Base-by-base conservation (phyloP, 2,888 invertebrate species). In the Drosophila borealis region DNA sequence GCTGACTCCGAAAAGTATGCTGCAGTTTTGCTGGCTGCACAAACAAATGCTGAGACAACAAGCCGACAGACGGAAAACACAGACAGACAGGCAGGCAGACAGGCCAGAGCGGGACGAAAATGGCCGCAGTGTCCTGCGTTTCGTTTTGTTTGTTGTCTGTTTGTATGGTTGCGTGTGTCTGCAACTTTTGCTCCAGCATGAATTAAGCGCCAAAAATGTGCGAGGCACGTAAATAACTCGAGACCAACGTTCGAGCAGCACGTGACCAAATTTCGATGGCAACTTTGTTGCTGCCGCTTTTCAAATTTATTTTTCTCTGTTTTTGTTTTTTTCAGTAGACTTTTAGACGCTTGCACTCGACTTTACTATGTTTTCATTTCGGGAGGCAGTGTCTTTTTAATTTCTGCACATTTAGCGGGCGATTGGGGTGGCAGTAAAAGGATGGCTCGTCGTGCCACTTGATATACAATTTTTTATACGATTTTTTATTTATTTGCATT, bases 191-290 rank as follows among this genome's bases (percentile, higher is more conserved):
- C 67, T 74, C 36, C 37, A 69, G 66, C 74, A 78, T 70, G 72
- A 80, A 83, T 72, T 81, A 78, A 82, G 71, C 82, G 83, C 80
- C 78, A 80, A 85, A 84, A 83, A 80, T 85, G 85, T 78, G 76
- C 85, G 71, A 73, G 74, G 85, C 83, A 84, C 86, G 86, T 84
- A 84, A 82, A 84, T 82, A 82, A 85, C 83, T 85, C 62, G 56
- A 61, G 67, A 54, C 59, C 70, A 74, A 67, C 49, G 50, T 76
- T 74, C 55, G 61, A 61, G 75, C 46, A 65, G 81, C 81, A 82
- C 81, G 87, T 82, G 81, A 87, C 87, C 81, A 87, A 82, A 83
- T 82, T 82, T 82, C 87, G 84, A 80, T 82, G 61, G 81, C 72
- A 84, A 83, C 81, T 74, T 68, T 65, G 83, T 83, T 62, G 50